Conservation (phyloP, 2,888 invertebrate genomes). For the Trachelus troglodyta region DNA sequence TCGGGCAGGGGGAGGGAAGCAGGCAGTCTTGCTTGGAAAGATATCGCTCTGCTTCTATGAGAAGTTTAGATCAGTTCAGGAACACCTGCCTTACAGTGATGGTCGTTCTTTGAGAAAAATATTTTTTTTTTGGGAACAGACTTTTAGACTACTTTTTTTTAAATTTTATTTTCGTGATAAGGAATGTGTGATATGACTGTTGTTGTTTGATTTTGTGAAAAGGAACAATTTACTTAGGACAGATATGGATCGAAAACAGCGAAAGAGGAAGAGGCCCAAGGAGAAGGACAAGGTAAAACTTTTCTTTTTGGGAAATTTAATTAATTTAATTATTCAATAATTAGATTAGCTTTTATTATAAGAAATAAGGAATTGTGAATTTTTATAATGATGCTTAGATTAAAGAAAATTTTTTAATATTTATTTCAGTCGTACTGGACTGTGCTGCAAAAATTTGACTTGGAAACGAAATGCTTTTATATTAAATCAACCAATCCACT, state of each 20-base stretch:
- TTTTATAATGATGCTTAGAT: not conserved
- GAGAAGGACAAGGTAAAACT: constrained; percentile 28
- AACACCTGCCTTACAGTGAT: not conserved
- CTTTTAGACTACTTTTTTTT: not conserved
- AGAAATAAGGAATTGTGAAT: not conserved
- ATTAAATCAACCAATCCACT: not conserved
- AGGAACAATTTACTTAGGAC: not conserved
- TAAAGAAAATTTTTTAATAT: not conserved
- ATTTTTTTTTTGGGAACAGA: not conserved
- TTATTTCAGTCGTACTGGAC: not conserved
- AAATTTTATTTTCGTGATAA: not conserved
- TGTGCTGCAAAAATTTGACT: not conserved
- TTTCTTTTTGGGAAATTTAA: not conserved
- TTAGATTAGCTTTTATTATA: not conserved
- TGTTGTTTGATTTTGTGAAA: not conserved
- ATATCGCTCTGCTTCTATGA: not conserved
- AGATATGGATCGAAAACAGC: constrained; percentile 37
- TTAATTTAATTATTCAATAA: not conserved
- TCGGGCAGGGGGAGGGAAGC: not conserved
- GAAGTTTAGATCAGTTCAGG: not conserved
- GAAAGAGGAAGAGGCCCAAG: constrained; percentile 30
- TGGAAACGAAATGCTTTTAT: not conserved
- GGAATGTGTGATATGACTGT: not conserved
- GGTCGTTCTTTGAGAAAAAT: not conserved
- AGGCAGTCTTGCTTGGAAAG: not conserved